Base-by-base conservation (phyloP, 2,797 vertebrate genomes). In the Manis pentadactyla region DNA sequence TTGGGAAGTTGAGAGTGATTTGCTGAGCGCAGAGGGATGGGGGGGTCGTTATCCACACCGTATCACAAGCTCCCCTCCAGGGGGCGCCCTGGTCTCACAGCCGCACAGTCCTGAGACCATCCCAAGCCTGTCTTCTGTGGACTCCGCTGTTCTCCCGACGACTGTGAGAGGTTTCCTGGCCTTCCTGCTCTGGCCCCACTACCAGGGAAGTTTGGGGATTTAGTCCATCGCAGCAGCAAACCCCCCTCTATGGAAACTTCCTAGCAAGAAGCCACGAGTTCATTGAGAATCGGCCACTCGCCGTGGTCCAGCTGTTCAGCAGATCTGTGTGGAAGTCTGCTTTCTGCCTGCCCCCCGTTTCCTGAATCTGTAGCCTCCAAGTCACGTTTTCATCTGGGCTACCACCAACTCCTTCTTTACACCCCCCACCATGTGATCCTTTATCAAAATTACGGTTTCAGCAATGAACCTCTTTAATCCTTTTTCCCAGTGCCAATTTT, bases 231-330 rank as follows among this genome's bases (percentile, higher is more conserved):
- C 13, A 29, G 10, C 39, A 5, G 21, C 37, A 7, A 7, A 34
- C 27, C 9, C 61, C 53, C 29, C 25, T 4, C 15, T 3, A 37
- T 27, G 42, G 37, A 34, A 0, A 27, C 21, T 53, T 73, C 25
- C 53, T 12, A 31, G 39, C 29, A 57, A 39, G 37, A 86, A 49
- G 7, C 13, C 10, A 17, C 2, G 9, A 46, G 18, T 29, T 61
- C 27, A 4, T 59, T 39, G 31, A 27, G 27, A 68, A 5, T 8
- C 2, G 0, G 10, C 29, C 6, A 0, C 13, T 42, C 4, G 27
- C 46, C 46, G 31, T 4, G 4, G 51, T 9, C 4, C 2, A 29
- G 37, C 25, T 66, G 0, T 59, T 74, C 6, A 13, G 27, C 6
- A 46, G 68, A 1, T 59, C 18, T 18, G 0, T 25, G 0, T 8